Evolutionary conservation across 2,797 vertebrate species (phyloP), one percentile per base, ranked within the genome.

Genomic region (Bryconaethiops microstoma): DNA sequence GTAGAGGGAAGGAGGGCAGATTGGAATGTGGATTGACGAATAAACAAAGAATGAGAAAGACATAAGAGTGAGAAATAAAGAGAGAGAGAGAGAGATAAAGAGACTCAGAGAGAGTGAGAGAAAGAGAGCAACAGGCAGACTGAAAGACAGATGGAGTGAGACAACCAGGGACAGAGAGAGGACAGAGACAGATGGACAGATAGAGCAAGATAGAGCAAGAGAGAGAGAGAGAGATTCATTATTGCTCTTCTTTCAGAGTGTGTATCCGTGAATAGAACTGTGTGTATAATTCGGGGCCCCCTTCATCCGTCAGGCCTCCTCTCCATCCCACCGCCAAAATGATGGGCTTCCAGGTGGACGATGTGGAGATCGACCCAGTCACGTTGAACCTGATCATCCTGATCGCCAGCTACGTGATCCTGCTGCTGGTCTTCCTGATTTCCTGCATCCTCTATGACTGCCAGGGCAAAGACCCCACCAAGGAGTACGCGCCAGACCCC

Each of bases 391-490:
- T 99, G 86, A 96, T 97, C 90, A 99, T 99, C 92, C 91, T 99
- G n/a, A 95, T 99, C 0, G 92, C 95, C 45, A 98, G 97, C 90
- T 99, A 99, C 80, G 95, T 97, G 81, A 97, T 99, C 92, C 88
- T 99, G 79, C 96, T 99, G 5, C 92, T 99, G 86, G 95, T 99
- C 77, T 99, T 99, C 89, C 95, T 99, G 85, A 94, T 99, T 88
- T 99, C 98, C 82, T 99, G 98, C 2, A 91, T 97, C 88, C 92
- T 99, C 39, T 99, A 99, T 50, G 98, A 99, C 94, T 99, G 98
- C 89, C 92, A 96, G 52, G 98, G 98, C 77, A 97, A 96, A 89
- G 98, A 99, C 89, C 98, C 97, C 85, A 96, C 95, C 85, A 97
- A 97, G 88, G 96, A 97, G 86, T 95, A 94, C 0, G 92, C 93